A percentile compares a stretch with the other conserved stretches of the same genome.
phyloP scores from a whole-genome alignment of 2,113 vertebrate genomes.

The Irena cyanogastra region DNA sequence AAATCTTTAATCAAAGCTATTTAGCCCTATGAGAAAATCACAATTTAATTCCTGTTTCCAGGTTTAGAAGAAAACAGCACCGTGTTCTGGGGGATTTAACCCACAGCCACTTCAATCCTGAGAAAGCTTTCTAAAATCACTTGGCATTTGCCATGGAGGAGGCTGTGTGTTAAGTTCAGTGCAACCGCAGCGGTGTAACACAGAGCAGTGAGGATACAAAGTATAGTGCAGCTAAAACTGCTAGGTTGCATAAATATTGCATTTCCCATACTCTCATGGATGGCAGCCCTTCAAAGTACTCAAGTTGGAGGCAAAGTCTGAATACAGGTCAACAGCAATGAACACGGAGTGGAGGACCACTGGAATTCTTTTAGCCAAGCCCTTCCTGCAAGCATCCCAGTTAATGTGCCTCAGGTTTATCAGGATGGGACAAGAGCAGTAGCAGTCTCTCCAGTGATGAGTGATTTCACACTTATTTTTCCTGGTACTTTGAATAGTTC shows the following conservation, averaged over 20 bases:
- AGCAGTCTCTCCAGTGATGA: not conserved
- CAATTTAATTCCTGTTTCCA: not conserved
- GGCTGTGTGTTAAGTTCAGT: not conserved
- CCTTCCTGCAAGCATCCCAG: not conserved
- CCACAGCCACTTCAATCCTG: not conserved
- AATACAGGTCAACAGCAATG: not conserved
- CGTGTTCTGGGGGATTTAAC: not conserved
- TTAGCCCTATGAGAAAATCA: not conserved
- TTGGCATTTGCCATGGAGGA: not conserved
- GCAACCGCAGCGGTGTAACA: fast-evolving
- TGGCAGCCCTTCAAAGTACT: not conserved
- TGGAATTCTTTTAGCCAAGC: not conserved
- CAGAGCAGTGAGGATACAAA: not conserved
- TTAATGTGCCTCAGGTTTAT: not conserved
- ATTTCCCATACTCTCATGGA: not conserved
- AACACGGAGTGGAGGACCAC: fast-evolving
- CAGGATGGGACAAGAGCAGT: not conserved
- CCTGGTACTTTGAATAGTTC: not conserved
- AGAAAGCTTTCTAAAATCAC: not conserved
- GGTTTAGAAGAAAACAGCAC: not conserved
- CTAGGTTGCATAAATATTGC: not conserved
- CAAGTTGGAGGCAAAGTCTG: not conserved
- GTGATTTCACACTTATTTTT: not conserved
- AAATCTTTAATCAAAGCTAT: not conserved
- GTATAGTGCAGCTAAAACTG: not conserved